Percentiles rank a stretch among this genome's conserved stretches.
phyloP scores from a whole-genome alignment of 2,888 invertebrate genomes.

The Nephrocerus scutellatus region DNA sequence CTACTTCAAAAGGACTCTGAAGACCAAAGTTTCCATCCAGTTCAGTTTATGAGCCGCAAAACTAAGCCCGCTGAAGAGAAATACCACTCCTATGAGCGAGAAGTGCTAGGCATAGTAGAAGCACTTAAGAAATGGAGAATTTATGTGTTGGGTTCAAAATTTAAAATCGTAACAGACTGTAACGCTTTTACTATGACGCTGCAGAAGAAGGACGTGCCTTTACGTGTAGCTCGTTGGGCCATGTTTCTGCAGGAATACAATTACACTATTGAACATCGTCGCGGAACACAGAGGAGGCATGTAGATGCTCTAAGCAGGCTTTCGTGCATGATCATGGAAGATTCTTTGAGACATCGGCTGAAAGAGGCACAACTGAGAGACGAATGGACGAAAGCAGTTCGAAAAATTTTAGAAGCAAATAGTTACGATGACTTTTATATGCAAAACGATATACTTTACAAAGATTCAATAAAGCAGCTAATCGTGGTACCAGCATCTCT shows the following conservation, averaged over 20 bases:
- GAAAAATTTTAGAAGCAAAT: conserved; percentile 3
- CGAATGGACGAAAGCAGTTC: conserved; percentile 11
- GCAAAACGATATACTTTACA: conserved; percentile 14
- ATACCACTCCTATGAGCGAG: conserved; percentile 36
- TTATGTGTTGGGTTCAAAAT: conserved; percentile 29
- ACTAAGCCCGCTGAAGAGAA: conserved; percentile 29
- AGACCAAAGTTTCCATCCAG: conserved; percentile 28
- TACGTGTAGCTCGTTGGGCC: conserved; percentile 25
- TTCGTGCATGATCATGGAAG: conserved; percentile 6
- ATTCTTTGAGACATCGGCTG: conserved; percentile 8
- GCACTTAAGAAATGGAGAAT: conserved; percentile 35
- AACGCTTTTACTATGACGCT: conserved; percentile 32
- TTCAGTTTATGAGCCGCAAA: conserved; percentile 34
- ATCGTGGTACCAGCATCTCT: conserved; percentile 35
- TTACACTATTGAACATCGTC: conserved; percentile 23
- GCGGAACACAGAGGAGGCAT: conserved; percentile 15
- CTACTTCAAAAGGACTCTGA: conserved; percentile 26
- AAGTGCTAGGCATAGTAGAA: conserved; percentile 35
- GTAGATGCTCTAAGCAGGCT: conserved; percentile 16
- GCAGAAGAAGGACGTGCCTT: conserved; percentile 28
- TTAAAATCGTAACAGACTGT: conserved; percentile 37
- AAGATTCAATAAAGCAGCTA: conserved; percentile 8
- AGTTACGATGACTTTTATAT: conserved; percentile 12
- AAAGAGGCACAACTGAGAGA: conserved; percentile 5
- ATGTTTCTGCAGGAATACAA: conserved; percentile 25